Evolutionary conservation across 2,113 vertebrate species (phyloP), one percentile per base, ranked within the genome.

Genomic region (Morphnarchus princeps): DNA sequence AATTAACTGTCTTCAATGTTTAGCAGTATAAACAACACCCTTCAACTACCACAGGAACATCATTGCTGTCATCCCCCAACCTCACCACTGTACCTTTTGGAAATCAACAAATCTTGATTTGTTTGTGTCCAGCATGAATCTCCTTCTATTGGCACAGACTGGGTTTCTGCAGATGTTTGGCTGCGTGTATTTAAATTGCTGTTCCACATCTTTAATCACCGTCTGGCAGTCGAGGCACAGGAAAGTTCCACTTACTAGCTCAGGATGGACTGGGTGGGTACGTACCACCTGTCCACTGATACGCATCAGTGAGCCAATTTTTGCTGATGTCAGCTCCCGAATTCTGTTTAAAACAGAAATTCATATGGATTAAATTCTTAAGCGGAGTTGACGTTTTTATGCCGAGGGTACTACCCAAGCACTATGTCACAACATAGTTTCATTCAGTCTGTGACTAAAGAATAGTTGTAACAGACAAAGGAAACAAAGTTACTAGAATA

Each of bases 41-140:
- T 73, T 11, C 54, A 94, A 5, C 14, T n/a, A 87, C 31, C n/a
- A 79, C 16, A 78, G 11, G 31, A 42, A 67, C 38, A 24, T 8
- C 34, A 59, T 0, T 50, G 29, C 8, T 29, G 3, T 14, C 2
- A 0, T 2, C 2, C 19, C 5, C 9, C 49, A 45, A 0, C 10
- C 15, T 62, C 59, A 19, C 10, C 22, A 11, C 21, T 9, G 3
- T 98, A 99, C 99, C 99, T 99, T 99, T 84, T 99, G 99, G 97
- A 99, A 99, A 97, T 99, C 99, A 50, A 99, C 98, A 96, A 99
- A 99, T 98, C 99, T 99, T 34, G 99, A 99, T 71, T 99, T 99
- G 98, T 99, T 99, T 16, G 99, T 99, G 98, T 99, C 99, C 28
- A 99, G 98, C 96, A 99, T 98, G 98, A 99, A 99, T 94, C 99